These are phyloP conservation scores for Eupleurogrammus muticus DNA, from an alignment of 2,797 vertebrate genomes.

Conservation along the genomic window DNA sequence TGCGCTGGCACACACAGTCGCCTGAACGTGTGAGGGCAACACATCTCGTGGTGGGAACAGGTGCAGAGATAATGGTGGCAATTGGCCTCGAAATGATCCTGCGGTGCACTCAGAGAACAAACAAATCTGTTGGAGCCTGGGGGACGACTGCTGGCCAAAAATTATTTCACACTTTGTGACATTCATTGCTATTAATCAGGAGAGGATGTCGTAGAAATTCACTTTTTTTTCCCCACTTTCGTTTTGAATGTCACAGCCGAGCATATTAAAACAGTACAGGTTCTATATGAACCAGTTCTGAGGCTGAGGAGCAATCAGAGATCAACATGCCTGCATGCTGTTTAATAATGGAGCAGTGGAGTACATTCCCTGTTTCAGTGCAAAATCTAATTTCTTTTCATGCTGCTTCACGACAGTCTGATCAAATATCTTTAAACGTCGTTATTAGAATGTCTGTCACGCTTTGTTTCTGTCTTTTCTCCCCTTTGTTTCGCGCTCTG, in stretches of 20 bases:
- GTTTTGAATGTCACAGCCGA: not conserved
- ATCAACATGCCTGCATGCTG: slow-evolving; percentile 13
- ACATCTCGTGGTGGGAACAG: slow-evolving; percentile 10
- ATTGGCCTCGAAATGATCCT: not conserved
- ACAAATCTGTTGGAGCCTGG: slow-evolving; percentile 3
- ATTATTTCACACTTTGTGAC: not conserved
- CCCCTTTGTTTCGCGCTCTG: slow-evolving; percentile 26
- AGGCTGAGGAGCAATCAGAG: slow-evolving; percentile 20
- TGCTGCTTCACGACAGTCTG: slow-evolving; percentile 30
- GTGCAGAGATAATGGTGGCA: slow-evolving; percentile 1
- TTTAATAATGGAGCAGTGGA: slow-evolving; percentile 23
- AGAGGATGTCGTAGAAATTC: not conserved
- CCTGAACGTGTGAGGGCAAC: not conserved
- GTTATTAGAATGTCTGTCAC: slow-evolving; percentile 9
- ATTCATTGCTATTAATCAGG: not conserved
- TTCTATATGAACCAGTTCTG: not conserved
- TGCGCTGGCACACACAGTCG: not conserved
- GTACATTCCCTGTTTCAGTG: slow-evolving; percentile 11
- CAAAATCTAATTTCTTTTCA: not conserved
- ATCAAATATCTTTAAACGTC: slow-evolving; percentile 31
- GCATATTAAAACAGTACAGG: not conserved
- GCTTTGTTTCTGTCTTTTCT: slow-evolving; percentile 26
- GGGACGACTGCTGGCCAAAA: slow-evolving; percentile 1
- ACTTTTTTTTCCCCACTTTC: slow-evolving; percentile 6
- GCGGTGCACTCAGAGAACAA: not conserved